Conservation (phyloP, 2,797 vertebrate species). For the Crossoptilon crossoptilon region DNA sequence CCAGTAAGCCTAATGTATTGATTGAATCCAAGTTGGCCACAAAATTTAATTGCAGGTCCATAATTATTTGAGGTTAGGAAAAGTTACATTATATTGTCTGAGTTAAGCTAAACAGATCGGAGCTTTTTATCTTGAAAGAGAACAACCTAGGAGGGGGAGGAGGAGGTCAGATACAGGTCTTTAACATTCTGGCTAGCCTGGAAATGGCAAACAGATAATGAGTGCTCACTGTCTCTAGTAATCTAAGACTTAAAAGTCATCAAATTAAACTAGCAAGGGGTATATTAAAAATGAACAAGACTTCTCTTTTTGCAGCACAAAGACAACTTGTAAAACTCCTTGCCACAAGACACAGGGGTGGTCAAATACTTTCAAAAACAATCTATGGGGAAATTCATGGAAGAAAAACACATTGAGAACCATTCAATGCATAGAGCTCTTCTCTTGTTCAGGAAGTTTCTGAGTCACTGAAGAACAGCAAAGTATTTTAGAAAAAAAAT, state of each 20-base stretch:
- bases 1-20: slow-evolving; percentile 24
- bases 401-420: neutral
- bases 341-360: neutral
- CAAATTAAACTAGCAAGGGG: neutral
- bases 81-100: slow-evolving; percentile 50
- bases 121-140: slow-evolving; percentile 42
- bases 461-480: neutral
- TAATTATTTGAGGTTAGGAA: slow-evolving; percentile 59
- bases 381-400: neutral
- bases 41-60: slow-evolving; percentile 48
- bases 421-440: neutral
- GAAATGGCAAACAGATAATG: slow-evolving; percentile 32
- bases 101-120: slow-evolving; percentile 52
- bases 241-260: slow-evolving; percentile 6
- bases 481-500: neutral
- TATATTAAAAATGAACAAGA: neutral
- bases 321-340: neutral
- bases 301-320: neutral
- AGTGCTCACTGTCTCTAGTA: neutral
- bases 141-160: neutral
- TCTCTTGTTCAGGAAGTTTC: neutral
- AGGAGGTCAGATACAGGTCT: slow-evolving; percentile 39
- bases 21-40: slow-evolving; percentile 37
- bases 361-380: neutral
- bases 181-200: slow-evolving; percentile 13